phyloP scores from a whole-genome alignment of 2,113 vertebrate species.

The Callionymus lyra region DNA sequence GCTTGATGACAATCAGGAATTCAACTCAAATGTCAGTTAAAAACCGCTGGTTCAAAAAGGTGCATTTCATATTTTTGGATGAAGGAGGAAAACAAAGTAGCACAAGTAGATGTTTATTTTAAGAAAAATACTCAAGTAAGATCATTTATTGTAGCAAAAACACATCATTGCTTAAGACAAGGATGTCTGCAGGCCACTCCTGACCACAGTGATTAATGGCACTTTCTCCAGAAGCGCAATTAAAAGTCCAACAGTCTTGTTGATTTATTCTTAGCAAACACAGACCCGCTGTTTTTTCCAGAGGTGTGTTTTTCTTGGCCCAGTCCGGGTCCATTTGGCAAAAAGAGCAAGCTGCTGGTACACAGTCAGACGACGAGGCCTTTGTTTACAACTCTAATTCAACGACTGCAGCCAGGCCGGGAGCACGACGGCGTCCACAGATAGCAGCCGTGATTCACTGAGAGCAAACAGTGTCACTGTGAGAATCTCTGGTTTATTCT shows the following conservation, averaged over 20 bases:
- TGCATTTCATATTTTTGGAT: no score
- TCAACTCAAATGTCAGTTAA: no score
- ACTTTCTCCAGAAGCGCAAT: constrained; percentile 45
- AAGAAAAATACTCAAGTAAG: no score
- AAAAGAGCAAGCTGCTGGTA: constrained; percentile 22
- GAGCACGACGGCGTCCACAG: constrained; percentile 7
- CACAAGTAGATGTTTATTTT: no score
- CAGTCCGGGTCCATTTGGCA: constrained; percentile 21
- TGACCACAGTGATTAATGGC: constrained; percentile 42
- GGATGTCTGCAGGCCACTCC: no score
- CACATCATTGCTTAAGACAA: no score
- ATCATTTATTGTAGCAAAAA: no score
- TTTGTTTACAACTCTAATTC: constrained; percentile 32
- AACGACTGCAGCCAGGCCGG: constrained; percentile 5
- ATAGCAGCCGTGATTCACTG: constrained; percentile 28
- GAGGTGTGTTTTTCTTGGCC: constrained; percentile 59
- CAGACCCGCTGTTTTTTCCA: constrained; percentile 46
- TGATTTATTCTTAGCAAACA: constrained; percentile 63
- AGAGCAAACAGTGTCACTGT: constrained; percentile 25
- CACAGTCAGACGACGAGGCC: constrained; percentile 33
- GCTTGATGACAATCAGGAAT: no score
- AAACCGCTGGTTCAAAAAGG: no score
- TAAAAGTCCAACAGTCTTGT: constrained; percentile 51
- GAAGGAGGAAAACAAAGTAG: no score
- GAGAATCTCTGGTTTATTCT: constrained; percentile 31